Evolutionary conservation across 2,888 invertebrate species (phyloP), one percentile per base, ranked within the genome.

Genomic region (Ochlodes sylvanus): DNA sequence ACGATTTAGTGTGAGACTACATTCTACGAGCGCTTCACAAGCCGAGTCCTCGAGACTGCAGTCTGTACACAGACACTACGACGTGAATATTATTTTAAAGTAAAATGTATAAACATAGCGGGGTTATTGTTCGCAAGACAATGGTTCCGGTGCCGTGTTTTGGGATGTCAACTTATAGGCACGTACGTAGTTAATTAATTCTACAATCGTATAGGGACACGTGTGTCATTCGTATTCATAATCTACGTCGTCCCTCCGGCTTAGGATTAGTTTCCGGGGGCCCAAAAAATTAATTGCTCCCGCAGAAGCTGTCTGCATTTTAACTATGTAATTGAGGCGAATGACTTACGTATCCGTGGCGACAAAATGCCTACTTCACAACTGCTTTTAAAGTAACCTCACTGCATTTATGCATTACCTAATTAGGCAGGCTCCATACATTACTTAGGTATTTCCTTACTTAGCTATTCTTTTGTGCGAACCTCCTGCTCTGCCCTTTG

Each of bases 101-200:
- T 63, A 72, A 73, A 69, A 75, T 69, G 72, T 73, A 74, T 75
- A 73, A 75, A 74, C 70, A 72, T 72, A 72, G 67, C 71, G 69
- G 65, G 65, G 69, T 83, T 79, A 85, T 85, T 86, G 85, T 84
- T 82, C 78, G 69, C 73, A 76, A 83, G 78, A 87, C 87, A 87
- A 87, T 87, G 83, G 72, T 76, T 78, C 77, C 77, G 74, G 76
- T 52, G 74, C 77, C 76, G 79, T 83, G 81, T 84, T 84, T 84
- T 83, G 77, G 82, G 85, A 85, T 84, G 82, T 80, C 73, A 77
- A 78, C 77, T 77, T 79, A 76, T 78, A 77, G 76, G 14, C 55
- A 21, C 54, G 76, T 79, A 72, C 70, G 73, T 79, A 74, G 72
- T 76, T 85, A 85, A 87, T 86, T 84, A 83, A 85, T 84, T 83